phyloP scores from a whole-genome alignment of 92 coral and sea anemone species.

The Metridium senile region DNA sequence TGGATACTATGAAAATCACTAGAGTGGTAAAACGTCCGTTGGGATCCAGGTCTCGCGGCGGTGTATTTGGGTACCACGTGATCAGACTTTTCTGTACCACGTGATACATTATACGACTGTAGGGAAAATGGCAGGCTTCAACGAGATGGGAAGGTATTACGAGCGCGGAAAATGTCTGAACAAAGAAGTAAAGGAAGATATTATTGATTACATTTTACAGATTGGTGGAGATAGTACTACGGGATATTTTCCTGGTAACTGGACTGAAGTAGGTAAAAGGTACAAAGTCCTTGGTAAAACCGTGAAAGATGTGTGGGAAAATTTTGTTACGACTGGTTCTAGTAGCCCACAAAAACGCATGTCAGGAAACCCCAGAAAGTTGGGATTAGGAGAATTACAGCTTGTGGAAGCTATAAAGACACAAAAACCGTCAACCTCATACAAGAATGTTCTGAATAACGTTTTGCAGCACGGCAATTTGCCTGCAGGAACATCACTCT shows the following conservation, averaged over 20 bases:
- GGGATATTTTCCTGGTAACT: conserved; percentile 38
- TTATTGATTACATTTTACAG: conserved; percentile 40
- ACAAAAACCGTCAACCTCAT: conserved; percentile 33
- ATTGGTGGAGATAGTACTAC: conserved; percentile 40
- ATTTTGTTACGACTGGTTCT: conserved; percentile 25
- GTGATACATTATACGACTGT: too few relatives aligned
- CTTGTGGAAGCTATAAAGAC: conserved; percentile 46
- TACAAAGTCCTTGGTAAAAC: conserved; percentile 26
- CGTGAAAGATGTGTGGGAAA: conserved; percentile 28
- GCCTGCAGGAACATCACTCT: conserved; percentile 28
- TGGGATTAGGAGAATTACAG: too few relatives aligned
- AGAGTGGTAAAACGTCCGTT: too few relatives aligned
- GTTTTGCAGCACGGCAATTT: conserved; percentile 26
- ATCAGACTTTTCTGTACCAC: too few relatives aligned
- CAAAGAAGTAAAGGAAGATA: conserved; percentile 29
- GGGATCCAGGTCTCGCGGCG: too few relatives aligned
- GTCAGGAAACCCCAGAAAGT: conserved; percentile 37
- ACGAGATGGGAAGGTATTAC: conserved; percentile 17
- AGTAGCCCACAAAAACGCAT: conserved; percentile 11
- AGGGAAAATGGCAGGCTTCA: conserved; percentile 26
- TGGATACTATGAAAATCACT: too few relatives aligned
- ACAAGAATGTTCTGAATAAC: conserved; percentile 34
- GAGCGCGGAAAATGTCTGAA: conserved; percentile 34
- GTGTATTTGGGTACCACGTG: too few relatives aligned
- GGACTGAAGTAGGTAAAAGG: conserved; percentile 19